Evolutionary conservation across 2,888 invertebrate genomes (phyloP).

Genomic region (Asteroscopus sphinx): DNA sequence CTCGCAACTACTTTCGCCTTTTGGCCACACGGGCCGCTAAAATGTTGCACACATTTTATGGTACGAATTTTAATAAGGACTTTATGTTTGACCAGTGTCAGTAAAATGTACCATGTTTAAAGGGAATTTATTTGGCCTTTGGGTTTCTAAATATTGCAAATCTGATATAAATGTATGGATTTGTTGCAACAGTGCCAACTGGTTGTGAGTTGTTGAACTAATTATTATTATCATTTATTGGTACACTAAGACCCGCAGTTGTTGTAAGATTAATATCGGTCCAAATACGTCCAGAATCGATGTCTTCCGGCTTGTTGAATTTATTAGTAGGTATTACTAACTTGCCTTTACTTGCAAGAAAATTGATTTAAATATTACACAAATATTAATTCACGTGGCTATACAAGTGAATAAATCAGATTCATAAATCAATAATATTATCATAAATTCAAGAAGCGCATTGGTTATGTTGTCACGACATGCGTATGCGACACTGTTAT

Average conservation of each 20-base stretch:
- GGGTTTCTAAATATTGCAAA: conserved; percentile 34
- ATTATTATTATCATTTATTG: conserved; percentile 37
- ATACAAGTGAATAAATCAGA: conserved; percentile 15
- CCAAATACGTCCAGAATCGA: conserved; percentile 7
- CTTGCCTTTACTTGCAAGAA: too few species aligned
- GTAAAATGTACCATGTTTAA: conserved; percentile 20
- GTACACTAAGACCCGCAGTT: conserved; percentile 23
- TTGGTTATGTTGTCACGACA: conserved; percentile 35
- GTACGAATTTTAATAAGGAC: conserved; percentile 25
- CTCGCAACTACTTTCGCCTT: conserved; percentile 81
- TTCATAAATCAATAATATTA: conserved; percentile 18
- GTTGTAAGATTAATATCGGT: conserved; percentile 18
- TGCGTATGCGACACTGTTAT: conserved; percentile 11
- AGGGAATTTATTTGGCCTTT: not conserved
- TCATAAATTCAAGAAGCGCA: conserved; percentile 33
- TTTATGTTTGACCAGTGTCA: conserved; percentile 1
- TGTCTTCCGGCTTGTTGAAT: conserved; percentile 21
- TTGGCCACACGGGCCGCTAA: conserved; percentile 62
- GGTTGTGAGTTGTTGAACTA: conserved; percentile 24
- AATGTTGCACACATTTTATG: conserved; percentile 60
- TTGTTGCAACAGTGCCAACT: conserved; percentile 29
- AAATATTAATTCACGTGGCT: not conserved
- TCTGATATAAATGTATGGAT: conserved; percentile 9
- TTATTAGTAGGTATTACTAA: not conserved
- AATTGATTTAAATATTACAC: too few species aligned